These are phyloP conservation scores for Drosophila nigromelanica DNA, from an alignment of 1,140 invertebrate species.

Conservation along the genomic window DNA sequence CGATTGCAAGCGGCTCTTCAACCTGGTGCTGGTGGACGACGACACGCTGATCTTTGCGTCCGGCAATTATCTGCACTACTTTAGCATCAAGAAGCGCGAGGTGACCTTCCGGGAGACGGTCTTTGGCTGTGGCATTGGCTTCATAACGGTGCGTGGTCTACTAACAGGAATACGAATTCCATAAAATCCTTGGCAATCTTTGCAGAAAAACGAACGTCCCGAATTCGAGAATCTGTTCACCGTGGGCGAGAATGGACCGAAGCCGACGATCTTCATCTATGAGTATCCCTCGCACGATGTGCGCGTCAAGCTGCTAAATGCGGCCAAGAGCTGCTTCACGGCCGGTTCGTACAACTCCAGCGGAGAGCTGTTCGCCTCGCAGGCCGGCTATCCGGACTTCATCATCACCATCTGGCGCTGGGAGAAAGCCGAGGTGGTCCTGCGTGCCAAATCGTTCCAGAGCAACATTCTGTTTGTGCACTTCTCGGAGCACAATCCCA, in stretches of 20 bases:
- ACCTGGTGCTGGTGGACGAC: slow-evolving; percentile 90
- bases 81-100: slow-evolving; percentile 88
- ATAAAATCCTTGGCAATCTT: slow-evolving; percentile 1
- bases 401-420: slow-evolving; percentile 95
- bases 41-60: slow-evolving; percentile 90
- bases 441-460: slow-evolving; percentile 91
- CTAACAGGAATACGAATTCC: neutral
- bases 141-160: slow-evolving; percentile 87
- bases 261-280: slow-evolving; percentile 92
- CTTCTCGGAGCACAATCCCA: slow-evolving; percentile 91
- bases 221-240: slow-evolving; percentile 89
- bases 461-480: slow-evolving; percentile 91
- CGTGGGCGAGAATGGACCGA: slow-evolving; percentile 93
- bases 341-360: slow-evolving; percentile 91
- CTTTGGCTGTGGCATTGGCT: slow-evolving; percentile 91
- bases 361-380: slow-evolving; percentile 91
- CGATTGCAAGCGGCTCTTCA: slow-evolving; percentile 91
- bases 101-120: slow-evolving; percentile 89
- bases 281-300: slow-evolving; percentile 91
- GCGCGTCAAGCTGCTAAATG: slow-evolving; percentile 88
- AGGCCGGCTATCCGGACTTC: slow-evolving; percentile 93
- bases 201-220: slow-evolving; percentile 89
- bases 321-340: slow-evolving; percentile 90
- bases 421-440: slow-evolving; percentile 89
- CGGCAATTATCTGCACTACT: slow-evolving; percentile 92